These are phyloP conservation scores for Oreamnos americanus DNA, from an alignment of 2,113 vertebrate species.

Conservation along the genomic window DNA sequence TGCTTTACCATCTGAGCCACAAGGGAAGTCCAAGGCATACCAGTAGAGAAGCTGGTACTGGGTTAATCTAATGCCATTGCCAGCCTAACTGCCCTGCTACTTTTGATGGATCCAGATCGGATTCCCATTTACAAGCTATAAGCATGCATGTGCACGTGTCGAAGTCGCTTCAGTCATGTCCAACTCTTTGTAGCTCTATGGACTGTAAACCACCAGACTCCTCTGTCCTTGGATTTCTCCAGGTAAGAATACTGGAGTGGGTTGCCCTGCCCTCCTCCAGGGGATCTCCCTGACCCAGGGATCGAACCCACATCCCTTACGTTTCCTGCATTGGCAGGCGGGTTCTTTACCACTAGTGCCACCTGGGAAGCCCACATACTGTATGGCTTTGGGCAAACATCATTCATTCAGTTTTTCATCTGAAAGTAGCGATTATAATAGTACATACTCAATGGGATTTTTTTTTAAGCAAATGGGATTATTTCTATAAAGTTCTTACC, in stretches of 20 bases:
- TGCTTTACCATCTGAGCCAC: too few relatives aligned
- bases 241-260: background rate
- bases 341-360: background rate
- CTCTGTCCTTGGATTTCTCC: background rate
- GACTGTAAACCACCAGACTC: background rate
- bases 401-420: background rate
- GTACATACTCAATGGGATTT: background rate
- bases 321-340: background rate
- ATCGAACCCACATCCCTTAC: accelerated
- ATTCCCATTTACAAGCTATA: background rate
- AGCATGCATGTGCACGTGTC: accelerated
- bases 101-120: background rate
- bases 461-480: background rate
- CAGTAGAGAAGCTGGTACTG: background rate
- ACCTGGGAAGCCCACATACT: background rate
- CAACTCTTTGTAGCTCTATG: background rate
- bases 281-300: background rate
- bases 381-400: background rate
- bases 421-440: background rate
- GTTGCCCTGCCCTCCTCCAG: background rate
- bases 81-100: background rate
- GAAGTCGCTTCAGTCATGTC: background rate
- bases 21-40: too few relatives aligned
- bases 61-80: background rate
- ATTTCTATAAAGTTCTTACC: background rate